Base-by-base conservation (phyloP, 2,888 invertebrate species). In the Notocelia uddmanniana region DNA sequence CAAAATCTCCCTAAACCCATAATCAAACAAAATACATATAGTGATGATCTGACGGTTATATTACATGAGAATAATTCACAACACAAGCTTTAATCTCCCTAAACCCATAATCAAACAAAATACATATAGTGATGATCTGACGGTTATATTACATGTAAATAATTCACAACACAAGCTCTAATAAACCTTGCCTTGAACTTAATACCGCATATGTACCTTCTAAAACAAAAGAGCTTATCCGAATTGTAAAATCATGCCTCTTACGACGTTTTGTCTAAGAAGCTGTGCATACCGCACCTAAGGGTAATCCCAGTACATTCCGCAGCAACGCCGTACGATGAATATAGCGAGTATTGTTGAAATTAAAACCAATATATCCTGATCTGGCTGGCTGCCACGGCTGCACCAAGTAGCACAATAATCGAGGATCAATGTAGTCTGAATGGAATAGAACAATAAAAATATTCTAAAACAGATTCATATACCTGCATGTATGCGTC, bases 321-420 rank as follows among this genome's bases (percentile, higher is more conserved):
- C 52, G 9, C 9, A 41, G 63, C 52, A 52, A 62, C 52, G 52
- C 37, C 3, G 21, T 64, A 52, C 21, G n/a, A 26, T 2, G 41
- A 41, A 55, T 37, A 57, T 66, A 50, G 19, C n/a, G 45, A 3
- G 19, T 34, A 54, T 34, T 55, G 59, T 54, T 52, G 10, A 60
- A 23, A 69, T 69, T 60, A 68, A 68, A 69, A 69, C 68, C 68
- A 69, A 31, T 19, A 5, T 54, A 60, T 8, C 18, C 26, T 52
- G 41, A 69, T 9, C 60, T 21, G n/a, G n/a, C n/a, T n/a, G n/a
- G n/a, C n/a, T n/a, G n/a, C n/a, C n/a, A 2, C 52, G 26, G 11
- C 54, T 18, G 15, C n/a, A 15, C 3, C 31, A 37, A 13, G 18
- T 11, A 10, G 6, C 3, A 10, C 58, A 60, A 13, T 21, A 18